Base-by-base conservation (phyloP, 2,888 invertebrate species). In the Xylota segnis region DNA sequence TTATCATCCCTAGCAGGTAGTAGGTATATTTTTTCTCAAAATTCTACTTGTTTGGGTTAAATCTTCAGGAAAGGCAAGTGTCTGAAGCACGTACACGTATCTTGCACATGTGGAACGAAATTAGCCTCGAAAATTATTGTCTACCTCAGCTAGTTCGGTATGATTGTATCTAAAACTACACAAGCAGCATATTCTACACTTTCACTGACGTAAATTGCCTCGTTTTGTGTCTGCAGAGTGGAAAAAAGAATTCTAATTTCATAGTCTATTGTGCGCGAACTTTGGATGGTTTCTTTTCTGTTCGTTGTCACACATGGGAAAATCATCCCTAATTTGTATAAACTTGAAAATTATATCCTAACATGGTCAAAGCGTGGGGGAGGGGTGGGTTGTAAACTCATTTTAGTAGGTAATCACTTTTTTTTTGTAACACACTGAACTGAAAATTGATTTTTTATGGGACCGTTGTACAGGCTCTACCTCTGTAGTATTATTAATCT, bases 321-420 rank as follows among this genome's bases (percentile, higher is more conserved):
- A 83, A 77, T 59, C 78, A 72, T 72, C 78, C 83, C 83, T 61
- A 83, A 47, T 47, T 77, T 43, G 3, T 43, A 18, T 50, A 78
- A 77, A 77, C 59, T 66, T 59, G 54, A 83, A 72, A n/a, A 65
- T 43, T 83, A 54, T 9, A 65, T 56, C 23, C 10, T 56, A 27
- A 7, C 29, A 40, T 65, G 16, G 27, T 40, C 29, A 12, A 47
- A 18, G n/a, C 32, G 61, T n/a, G n/a, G 23, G 23, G 23, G 23
- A 3, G 1, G 68, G 65, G 56, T 63, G 65, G 45, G 27, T 58
- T 34, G 40, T 59, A 27, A 58, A 47, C 23, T 71, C 23, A 1
- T 37, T 29, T 56, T 70, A 40, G n/a, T 23, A 23, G 23, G 23
- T 50, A 14, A 40, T 58, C 70, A 76, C 59, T 54, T 65, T 52